phyloP scores from a whole-genome alignment of 2,113 vertebrate genomes.

The Eonycteris spelaea region DNA sequence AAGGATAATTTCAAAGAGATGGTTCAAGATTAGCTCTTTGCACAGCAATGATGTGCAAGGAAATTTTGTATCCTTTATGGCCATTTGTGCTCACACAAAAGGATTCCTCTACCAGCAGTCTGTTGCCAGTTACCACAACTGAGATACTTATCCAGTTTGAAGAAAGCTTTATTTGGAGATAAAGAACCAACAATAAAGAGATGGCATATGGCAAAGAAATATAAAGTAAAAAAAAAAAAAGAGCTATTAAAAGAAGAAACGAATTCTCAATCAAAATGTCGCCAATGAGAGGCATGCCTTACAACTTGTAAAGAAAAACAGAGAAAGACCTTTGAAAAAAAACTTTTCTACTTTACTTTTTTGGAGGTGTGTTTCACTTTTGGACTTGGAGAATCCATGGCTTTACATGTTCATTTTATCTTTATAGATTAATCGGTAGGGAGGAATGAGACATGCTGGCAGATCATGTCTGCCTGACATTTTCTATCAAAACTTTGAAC shows the following conservation, averaged over 20 bases:
- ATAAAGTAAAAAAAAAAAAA: not conserved
- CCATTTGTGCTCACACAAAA: not conserved
- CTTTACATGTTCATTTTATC: slow-evolving; percentile 57
- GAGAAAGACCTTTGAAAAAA: not conserved
- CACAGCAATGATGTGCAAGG: not conserved
- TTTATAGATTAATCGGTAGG: slow-evolving; percentile 47
- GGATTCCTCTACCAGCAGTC: not conserved
- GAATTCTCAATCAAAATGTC: not conserved
- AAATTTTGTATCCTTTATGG: not conserved
- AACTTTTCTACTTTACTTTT: not conserved
- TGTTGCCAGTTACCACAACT: not conserved
- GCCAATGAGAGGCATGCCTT: not conserved
- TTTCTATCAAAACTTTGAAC: slow-evolving; percentile 60
- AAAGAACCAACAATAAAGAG: not conserved
- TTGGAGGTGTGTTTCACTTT: slow-evolving; percentile 27
- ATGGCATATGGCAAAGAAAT: not conserved
- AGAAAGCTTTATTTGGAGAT: slow-evolving; percentile 23
- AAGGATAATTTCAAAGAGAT: not conserved
- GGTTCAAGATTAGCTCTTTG: not conserved
- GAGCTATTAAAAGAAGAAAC: not conserved
- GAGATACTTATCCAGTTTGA: not conserved
- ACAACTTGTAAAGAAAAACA: not conserved
- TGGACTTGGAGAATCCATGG: not conserved
- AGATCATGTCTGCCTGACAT: slow-evolving; percentile 47
- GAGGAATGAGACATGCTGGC: slow-evolving; percentile 49